Evolutionary conservation across 1,140 invertebrate species (phyloP), one percentile per base, ranked within the genome.

Genomic region (Temnothorax curvispinosus): DNA sequence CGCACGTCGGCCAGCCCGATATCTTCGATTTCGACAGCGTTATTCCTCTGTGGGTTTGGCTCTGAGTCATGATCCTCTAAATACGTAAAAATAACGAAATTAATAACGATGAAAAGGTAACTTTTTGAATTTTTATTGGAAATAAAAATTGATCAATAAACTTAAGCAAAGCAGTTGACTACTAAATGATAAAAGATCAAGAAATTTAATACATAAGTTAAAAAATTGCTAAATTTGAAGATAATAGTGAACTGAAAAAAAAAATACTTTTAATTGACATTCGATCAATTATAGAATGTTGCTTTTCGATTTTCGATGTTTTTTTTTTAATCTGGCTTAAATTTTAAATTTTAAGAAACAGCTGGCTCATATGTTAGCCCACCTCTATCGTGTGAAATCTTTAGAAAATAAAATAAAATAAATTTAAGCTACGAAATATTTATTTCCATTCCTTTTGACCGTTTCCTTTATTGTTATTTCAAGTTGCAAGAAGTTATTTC

Each of bases 1-100:
- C 96, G 4, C 98, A 98, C 88, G 91, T 96, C 87, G 98, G 98
- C 7, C 98, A 98, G 72, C 98, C 98, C 0, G 97, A 98, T 91
- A 88, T 96, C 41, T 98, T 97, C 95, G 94, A 97, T 72, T 98
- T 98, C 93, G 94, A 96, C 15, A 96, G 96, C 60, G 93, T 96
- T 18, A 93, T 92, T 32, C 95, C 96, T 5, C 77, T 88, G 50
- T 97, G 96, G 96, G 94, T 96, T 74, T 97, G 96, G 96, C 82
- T 90, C 44, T 95, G 82, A 94, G 21, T 69, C 41, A 21, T 18
- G 41, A 64, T 67, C 13, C 21, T 18, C 0, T 74, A 32, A 47
- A 69, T 27, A 69, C 13, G 6, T 47, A 71, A 71, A 72, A 76
- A 60, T 21, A 74, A 38, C n/a, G 1, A 76, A 35, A 13, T 64